Evolutionary conservation across 2,888 invertebrate genomes (phyloP).

Genomic region (Acrobeloides nanus): DNA sequence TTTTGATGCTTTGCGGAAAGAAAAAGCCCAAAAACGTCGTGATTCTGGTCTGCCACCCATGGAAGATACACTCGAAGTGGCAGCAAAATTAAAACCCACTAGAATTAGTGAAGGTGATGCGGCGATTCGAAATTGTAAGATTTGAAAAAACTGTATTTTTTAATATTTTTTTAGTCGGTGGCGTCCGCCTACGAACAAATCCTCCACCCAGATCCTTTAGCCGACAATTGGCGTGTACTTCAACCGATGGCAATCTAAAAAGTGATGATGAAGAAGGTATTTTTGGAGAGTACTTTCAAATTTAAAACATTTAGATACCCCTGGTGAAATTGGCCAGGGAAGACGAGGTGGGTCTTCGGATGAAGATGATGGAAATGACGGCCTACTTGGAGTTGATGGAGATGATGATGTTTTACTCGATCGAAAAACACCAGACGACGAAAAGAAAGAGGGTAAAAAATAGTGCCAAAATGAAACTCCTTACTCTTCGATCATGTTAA

Average conservation of each 20-base stretch:
- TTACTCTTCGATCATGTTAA: too few relatives aligned
- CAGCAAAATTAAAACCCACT: slow-evolving; percentile 81
- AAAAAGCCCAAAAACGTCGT: slow-evolving; percentile 53
- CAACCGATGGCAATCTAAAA: slow-evolving; percentile 1
- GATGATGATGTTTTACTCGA: slow-evolving; percentile 19
- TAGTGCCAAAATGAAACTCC: too few relatives aligned
- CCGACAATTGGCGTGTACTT: slow-evolving; percentile 22
- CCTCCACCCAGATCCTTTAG: slow-evolving; percentile 17
- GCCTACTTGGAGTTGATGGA: slow-evolving; percentile 1
- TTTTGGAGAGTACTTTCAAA: not conserved
- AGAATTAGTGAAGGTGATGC: too few relatives aligned
- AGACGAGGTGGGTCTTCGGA: slow-evolving; percentile 11
- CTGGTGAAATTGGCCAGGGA: not conserved
- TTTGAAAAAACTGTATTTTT: too few relatives aligned
- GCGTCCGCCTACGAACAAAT: slow-evolving; percentile 12
- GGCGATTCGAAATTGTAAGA: too few relatives aligned
- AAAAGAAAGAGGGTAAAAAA: too few relatives aligned
- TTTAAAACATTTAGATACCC: slow-evolving; percentile 4
- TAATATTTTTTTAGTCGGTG: too few relatives aligned
- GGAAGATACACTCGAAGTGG: slow-evolving; percentile 91
- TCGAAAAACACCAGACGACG: not conserved
- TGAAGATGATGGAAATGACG: slow-evolving; percentile 16
- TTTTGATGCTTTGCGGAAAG: slow-evolving; percentile 66
- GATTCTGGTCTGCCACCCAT: slow-evolving; percentile 63
- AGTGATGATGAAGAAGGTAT: slow-evolving; percentile 6